Percentiles rank a stretch among this genome's conserved stretches.
phyloP scores from a whole-genome alignment of 1,140 invertebrate species.

The Aporrectodea caliginosa region DNA sequence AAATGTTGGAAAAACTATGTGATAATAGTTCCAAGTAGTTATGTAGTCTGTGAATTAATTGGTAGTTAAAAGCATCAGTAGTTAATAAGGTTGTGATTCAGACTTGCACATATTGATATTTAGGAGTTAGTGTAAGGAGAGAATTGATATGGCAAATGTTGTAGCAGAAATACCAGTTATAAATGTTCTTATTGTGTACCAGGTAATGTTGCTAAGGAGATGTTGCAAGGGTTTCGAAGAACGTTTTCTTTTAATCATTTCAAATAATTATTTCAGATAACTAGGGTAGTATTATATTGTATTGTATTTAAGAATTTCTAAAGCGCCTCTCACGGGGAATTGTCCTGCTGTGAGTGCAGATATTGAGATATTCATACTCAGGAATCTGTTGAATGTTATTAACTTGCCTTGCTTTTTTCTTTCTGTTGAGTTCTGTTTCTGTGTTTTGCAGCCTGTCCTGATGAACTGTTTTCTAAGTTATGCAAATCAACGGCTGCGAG shows the following conservation, averaged over 20 bases:
- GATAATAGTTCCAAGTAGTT: neutral
- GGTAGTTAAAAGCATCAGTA: neutral
- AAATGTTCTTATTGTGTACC: too few species aligned
- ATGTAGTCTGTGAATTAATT: neutral
- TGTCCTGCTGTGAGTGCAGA: neutral
- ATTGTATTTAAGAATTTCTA: neutral
- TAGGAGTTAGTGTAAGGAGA: too few species aligned
- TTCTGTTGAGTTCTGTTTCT: neutral
- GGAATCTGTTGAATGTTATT: neutral
- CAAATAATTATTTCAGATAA: neutral
- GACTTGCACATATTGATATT: too few species aligned
- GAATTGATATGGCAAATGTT: too few species aligned
- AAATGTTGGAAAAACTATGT: too few species aligned
- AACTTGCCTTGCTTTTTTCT: neutral
- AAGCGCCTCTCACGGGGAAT: neutral
- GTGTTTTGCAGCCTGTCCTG: conserved; percentile 74
- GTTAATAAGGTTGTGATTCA: neutral
- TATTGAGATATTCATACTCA: neutral
- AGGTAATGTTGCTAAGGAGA: too few species aligned
- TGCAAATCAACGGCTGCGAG: conserved; percentile 77
- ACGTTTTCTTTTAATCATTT: too few species aligned
- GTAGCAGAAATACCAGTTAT: too few species aligned
- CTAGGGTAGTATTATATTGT: neutral
- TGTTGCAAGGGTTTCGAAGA: too few species aligned
- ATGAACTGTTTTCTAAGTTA: conserved; percentile 85